Evolutionary conservation across 2,113 vertebrate species (phyloP).

Genomic region (Aix galericulata): DNA sequence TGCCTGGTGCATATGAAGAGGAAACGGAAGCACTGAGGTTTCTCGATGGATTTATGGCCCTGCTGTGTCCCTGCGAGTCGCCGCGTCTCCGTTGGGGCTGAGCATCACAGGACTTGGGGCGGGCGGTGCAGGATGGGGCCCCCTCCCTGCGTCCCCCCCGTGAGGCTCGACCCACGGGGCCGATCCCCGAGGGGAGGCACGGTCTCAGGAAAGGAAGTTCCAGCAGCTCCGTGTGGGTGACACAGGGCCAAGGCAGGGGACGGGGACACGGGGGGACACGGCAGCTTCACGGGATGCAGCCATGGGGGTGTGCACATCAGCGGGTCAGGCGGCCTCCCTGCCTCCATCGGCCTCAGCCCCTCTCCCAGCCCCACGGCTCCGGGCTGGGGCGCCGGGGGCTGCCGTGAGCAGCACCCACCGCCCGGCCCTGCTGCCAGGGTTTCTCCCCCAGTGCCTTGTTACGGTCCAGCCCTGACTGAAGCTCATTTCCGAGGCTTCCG

Average conservation of each 20-base stretch:
- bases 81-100: conserved; percentile 62
- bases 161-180: neutral
- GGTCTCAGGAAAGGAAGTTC: conserved; percentile 72
- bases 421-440: neutral
- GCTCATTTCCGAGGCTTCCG: fast-evolving
- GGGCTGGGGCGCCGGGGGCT: neutral
- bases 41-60: conserved; percentile 53
- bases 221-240: neutral
- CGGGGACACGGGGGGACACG: neutral
- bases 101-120: neutral
- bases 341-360: neutral
- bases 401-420: neutral
- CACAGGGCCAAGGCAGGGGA: neutral
- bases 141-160: neutral
- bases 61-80: conserved; percentile 35
- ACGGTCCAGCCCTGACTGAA: neutral
- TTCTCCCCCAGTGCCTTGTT: neutral
- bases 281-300: neutral
- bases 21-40: conserved; percentile 70
- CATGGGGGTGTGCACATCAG: neutral
- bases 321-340: neutral
- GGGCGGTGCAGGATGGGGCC: neutral
- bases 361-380: neutral
- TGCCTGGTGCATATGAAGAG: conserved; percentile 67
- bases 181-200: conserved; percentile 12